Evolutionary conservation across 2,797 vertebrate genomes (phyloP).

Genomic region (Rhinella marina): DNA sequence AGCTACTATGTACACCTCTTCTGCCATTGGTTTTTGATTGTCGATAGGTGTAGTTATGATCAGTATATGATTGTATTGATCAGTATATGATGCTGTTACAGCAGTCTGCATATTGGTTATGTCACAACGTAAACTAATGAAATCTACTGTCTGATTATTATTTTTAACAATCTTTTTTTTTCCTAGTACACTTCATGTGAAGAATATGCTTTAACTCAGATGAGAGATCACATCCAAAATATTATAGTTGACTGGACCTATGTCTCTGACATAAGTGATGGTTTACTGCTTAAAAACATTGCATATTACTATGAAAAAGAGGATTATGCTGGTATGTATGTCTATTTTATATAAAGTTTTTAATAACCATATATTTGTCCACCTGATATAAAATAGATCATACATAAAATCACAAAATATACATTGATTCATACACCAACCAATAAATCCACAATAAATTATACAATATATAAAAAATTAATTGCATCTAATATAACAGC

Average conservation of each 20-base stretch:
- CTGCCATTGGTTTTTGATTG: neutral
- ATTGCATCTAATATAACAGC: no score
- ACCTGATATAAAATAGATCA: no score
- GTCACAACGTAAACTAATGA: neutral
- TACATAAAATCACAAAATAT: no score
- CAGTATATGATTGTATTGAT: no score
- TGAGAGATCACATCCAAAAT: constrained; percentile 28
- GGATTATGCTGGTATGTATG: constrained; percentile 64
- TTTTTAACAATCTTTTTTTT: constrained; percentile 36
- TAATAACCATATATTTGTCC: no score
- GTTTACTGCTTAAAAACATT: constrained; percentile 67
- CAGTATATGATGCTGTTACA: no score
- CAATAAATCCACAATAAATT: no score
- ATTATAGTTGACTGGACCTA: constrained; percentile 66
- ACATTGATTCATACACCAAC: no score
- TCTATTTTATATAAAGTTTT: no score
- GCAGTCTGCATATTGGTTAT: neutral
- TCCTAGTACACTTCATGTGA: constrained; percentile 62
- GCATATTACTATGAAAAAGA: constrained; percentile 66
- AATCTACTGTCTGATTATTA: neutral
- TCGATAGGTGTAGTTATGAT: neutral
- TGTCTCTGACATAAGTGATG: constrained; percentile 70
- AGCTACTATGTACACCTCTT: neutral
- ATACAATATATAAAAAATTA: no score
- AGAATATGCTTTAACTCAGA: constrained; percentile 64